Conservation (phyloP, 2,797 vertebrate genomes). For the Octomys mimax region DNA sequence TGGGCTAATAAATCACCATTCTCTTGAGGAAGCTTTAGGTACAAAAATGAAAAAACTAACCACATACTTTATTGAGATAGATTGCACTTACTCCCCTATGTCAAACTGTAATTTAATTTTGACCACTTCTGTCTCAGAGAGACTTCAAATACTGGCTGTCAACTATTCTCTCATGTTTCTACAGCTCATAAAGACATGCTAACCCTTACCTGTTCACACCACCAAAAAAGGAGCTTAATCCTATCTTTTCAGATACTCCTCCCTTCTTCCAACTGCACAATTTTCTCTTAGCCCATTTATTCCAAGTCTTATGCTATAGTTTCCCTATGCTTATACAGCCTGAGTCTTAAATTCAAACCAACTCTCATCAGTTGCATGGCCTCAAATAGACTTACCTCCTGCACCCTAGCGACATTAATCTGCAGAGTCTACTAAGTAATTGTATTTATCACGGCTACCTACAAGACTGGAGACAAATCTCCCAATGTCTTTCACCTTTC, state of each 20-base stretch:
- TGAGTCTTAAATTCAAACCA: background rate
- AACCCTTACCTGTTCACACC: background rate
- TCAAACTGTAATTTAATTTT: background rate
- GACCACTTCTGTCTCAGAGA: background rate
- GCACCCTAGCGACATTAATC: no score
- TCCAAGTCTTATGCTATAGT: background rate
- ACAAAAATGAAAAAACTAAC: background rate
- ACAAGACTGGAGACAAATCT: background rate
- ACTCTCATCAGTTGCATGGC: background rate
- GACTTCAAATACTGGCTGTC: conserved; percentile 32
- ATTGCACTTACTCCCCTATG: background rate
- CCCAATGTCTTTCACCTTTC: background rate
- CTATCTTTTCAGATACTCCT: conserved; percentile 7
- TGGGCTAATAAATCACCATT: background rate
- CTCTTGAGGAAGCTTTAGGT: background rate
- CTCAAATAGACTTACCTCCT: background rate
- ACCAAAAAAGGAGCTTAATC: background rate
- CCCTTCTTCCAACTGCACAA: background rate
- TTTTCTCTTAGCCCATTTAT: background rate
- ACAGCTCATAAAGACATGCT: background rate
- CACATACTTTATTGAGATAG: background rate
- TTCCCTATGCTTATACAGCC: background rate
- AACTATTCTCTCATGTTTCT: background rate
- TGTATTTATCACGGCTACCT: background rate
- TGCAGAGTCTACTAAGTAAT: background rate